These are phyloP conservation scores for Nemapogon koenigi DNA, from an alignment of 2,888 invertebrate genomes.

Conservation along the genomic window DNA sequence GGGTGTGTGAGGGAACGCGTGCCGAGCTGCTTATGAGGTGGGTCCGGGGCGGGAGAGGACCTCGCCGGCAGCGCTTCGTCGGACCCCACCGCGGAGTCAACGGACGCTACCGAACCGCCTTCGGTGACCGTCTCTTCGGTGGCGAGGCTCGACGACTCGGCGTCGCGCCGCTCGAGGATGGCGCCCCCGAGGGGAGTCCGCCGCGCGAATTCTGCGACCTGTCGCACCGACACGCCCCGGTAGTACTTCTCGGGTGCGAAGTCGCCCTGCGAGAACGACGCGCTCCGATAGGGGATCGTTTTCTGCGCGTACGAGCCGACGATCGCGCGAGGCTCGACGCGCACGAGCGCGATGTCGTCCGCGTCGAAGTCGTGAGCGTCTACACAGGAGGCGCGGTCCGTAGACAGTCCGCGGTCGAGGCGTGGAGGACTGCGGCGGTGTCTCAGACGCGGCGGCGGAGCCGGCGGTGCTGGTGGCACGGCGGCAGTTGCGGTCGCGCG, in stretches of 20 bases:
- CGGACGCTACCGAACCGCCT: conserved; percentile 61
- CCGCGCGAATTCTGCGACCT: conserved; percentile 48
- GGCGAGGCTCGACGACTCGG: conserved; percentile 32
- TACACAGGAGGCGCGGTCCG: conserved; percentile 42
- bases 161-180: conserved; percentile 33
- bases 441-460: conserved; percentile 59
- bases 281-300: conserved; percentile 79
- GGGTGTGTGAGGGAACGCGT: conserved; percentile 59
- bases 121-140: conserved; percentile 46
- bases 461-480: conserved; percentile 49
- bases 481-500: conserved; percentile 46
- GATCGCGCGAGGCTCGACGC: conserved; percentile 66
- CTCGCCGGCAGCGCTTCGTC: conserved; percentile 61
- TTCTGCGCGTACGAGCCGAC: conserved; percentile 69
- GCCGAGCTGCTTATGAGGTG: conserved; percentile 52
- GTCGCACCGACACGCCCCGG: conserved; percentile 36
- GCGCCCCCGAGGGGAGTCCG: conserved; percentile 27
- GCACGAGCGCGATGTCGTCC: conserved; percentile 55
- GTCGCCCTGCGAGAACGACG: conserved; percentile 88
- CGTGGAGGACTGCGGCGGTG: conserved; percentile 55
- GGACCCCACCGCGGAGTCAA: conserved; percentile 68
- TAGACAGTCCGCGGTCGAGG: conserved; percentile 35
- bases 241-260: conserved; percentile 67
- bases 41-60: conserved; percentile 51
- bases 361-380: conserved; percentile 46